Evolutionary conservation across 2,113 vertebrate genomes (phyloP).

Genomic region (Bettongia penicillata): DNA sequence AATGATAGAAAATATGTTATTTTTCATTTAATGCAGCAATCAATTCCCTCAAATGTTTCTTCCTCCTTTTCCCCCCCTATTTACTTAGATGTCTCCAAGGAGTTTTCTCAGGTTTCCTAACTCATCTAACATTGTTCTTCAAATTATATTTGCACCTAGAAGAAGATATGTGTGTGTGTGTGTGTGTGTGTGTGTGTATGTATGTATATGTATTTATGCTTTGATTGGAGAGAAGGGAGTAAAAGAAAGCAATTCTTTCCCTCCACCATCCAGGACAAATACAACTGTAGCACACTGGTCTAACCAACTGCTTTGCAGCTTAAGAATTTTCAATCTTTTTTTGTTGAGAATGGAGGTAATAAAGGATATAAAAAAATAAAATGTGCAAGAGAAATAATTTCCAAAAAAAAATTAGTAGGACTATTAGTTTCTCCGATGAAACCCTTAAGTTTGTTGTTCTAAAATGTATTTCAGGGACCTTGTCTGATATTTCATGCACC

Average conservation of each 20-base stretch:
- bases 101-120: neutral
- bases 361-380: neutral
- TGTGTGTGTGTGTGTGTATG: too few relatives aligned
- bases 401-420: neutral
- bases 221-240: neutral
- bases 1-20: neutral
- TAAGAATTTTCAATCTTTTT: neutral
- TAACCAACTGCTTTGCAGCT: neutral
- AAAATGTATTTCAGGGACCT: neutral
- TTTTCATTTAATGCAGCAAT: neutral
- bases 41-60: neutral
- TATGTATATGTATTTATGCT: neutral
- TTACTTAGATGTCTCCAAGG: neutral
- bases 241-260: neutral
- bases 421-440: neutral
- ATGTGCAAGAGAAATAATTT: neutral
- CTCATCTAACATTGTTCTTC: neutral
- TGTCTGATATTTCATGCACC: neutral
- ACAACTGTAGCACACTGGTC: neutral
- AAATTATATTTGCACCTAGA: neutral
- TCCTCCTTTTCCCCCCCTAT: neutral
- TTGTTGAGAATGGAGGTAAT: neutral
- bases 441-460: neutral
- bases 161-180: neutral
- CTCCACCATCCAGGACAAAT: neutral